Evolutionary conservation across 1,140 invertebrate species (phyloP), one percentile per base, ranked within the genome.

Genomic region (Eupristina koningsbergeri): DNA sequence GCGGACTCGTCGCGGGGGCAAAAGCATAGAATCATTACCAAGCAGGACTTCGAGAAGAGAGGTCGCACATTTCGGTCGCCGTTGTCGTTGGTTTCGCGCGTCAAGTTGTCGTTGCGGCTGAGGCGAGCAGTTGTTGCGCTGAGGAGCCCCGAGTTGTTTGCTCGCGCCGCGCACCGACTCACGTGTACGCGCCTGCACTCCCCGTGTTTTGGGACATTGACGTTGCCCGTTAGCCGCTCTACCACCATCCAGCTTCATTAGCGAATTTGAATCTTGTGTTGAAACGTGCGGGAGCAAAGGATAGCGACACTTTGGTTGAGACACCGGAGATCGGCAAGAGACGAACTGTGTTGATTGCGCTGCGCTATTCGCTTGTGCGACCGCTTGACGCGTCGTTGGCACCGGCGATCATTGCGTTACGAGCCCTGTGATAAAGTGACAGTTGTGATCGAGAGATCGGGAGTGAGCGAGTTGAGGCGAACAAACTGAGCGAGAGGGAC

Each of bases 1-100:
- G 79, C 45, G 67, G 47, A 71, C 17, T 61, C 36, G 34, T 26
- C 47, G 81, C 63, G 47, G 86, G 86, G 88, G 88, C 87, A 87
- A 91, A 89, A 88, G 88, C 87, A 88, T 87, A 89, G 87, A 89
- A 91, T 90, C 91, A 92, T 92, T 92, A 91, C 90, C 88, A 90
- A 89, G 88, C 88, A 89, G 89, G 90, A 92, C 86, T 89, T 92
- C 91, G 91, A 91, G 89, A 89, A 91, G 91, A 89, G 83, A 87
- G 89, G 91, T 91, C 91, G 90, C 87, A n/a, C n/a, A n/a, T n/a
- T n/a, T n/a, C 87, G 89, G 91, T 91, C 91, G 90, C 87, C 86
- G 87, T 89, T 88, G 83, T 84, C 88, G 87, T 88, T 67, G 73
- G 22, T 67, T 71, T 36, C 39, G 22, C 53, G 53, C 53, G 53